phyloP scores from a whole-genome alignment of 2,113 vertebrate genomes.

The Chaetodon trifascialis region DNA sequence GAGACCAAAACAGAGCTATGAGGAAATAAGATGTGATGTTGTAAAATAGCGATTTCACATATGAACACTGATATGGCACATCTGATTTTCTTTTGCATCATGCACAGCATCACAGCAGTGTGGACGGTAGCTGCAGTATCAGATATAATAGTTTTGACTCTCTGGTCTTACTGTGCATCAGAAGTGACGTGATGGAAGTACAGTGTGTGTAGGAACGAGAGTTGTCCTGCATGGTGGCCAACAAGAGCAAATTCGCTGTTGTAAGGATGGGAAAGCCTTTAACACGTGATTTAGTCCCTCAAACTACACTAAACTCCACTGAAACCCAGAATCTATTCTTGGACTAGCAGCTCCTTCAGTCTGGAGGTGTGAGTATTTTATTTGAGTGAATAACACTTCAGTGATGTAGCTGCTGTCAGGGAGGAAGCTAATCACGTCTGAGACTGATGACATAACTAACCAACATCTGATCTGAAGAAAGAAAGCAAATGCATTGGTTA shows the following conservation, averaged over 20 bases:
- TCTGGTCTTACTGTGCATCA: background rate
- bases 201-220: background rate
- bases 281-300: background rate
- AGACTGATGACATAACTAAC: background rate
- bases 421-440: background rate
- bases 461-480: background rate
- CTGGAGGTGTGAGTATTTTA: background rate
- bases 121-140: conserved; percentile 4
- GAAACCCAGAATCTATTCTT: background rate
- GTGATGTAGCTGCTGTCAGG: background rate
- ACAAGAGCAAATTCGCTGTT: too few relatives aligned
- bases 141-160: background rate
- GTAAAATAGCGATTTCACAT: too few relatives aligned
- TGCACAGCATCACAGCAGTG: background rate
- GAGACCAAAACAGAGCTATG: background rate
- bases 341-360: background rate
- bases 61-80: background rate
- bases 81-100: background rate
- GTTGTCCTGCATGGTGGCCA: background rate
- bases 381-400: background rate
- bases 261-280: background rate
- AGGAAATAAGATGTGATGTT: background rate
- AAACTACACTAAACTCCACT: background rate
- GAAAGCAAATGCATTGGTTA: background rate
- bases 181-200: background rate